phyloP scores from a whole-genome alignment of 2,797 vertebrate species.

The Oophaga sylvatica region DNA sequence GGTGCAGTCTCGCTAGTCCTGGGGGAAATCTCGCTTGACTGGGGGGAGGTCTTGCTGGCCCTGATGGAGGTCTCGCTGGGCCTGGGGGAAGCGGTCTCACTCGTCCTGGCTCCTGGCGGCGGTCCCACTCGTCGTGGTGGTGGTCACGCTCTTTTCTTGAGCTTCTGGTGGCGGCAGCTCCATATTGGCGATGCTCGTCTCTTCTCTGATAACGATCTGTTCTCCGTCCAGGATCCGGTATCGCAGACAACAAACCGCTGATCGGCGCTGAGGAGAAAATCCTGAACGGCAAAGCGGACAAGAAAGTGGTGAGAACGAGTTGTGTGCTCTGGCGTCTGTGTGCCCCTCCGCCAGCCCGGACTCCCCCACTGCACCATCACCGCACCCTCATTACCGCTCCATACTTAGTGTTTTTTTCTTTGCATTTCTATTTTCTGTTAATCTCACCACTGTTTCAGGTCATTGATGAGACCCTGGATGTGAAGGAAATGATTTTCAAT shows the following conservation, averaged over 20 bases:
- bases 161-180: neutral
- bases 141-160: neutral
- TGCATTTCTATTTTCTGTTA: conserved; percentile 34
- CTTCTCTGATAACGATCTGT: neutral
- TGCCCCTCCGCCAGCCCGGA: neutral
- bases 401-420: neutral
- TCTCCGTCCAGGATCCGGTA: conserved; percentile 84
- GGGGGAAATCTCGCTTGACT: too few species aligned
- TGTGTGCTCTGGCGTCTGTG: neutral
- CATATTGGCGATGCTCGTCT: neutral
- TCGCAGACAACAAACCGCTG: conserved; percentile 86
- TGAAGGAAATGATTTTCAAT: conserved; percentile 92
- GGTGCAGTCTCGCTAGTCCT: too few species aligned
- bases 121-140: too few species aligned
- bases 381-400: too few species aligned
- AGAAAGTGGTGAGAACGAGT: conserved; percentile 82
- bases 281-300: conserved; percentile 90
- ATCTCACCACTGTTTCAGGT: conserved; percentile 78
- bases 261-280: conserved; percentile 91
- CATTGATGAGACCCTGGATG: conserved; percentile 94
- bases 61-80: too few species aligned
- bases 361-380: neutral
- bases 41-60: too few species aligned
- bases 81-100: too few species aligned
- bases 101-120: too few species aligned